These are phyloP conservation scores for Corythucha ciliata DNA, from an alignment of 2,888 invertebrate species.

Conservation along the genomic window DNA sequence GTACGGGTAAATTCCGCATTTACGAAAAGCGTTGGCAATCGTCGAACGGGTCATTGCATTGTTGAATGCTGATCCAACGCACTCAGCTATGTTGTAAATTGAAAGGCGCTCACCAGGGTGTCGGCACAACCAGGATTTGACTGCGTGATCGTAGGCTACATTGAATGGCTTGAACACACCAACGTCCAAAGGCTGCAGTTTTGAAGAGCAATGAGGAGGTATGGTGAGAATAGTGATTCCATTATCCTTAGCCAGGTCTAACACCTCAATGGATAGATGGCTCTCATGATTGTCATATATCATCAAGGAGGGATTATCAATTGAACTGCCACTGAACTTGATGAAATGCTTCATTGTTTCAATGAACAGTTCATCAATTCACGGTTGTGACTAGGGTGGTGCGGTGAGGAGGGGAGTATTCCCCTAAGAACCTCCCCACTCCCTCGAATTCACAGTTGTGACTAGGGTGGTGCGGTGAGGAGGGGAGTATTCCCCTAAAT, in stretches of 20 bases:
- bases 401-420: no score
- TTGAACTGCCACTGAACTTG: constrained; percentile 31
- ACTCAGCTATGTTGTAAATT: constrained; percentile 35
- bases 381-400: no score
- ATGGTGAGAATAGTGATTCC: constrained; percentile 41
- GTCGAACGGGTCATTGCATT: constrained; percentile 29
- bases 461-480: no score
- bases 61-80: constrained; percentile 25
- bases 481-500: no score
- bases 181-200: constrained; percentile 40
- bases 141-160: constrained; percentile 32
- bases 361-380: constrained; percentile 32
- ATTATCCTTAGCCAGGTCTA: constrained; percentile 39
- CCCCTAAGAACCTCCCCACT: no score
- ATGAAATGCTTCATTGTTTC: constrained; percentile 30
- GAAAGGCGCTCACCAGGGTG: constrained; percentile 35
- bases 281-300: constrained; percentile 39
- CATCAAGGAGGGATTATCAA: constrained; percentile 35
- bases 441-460: no score
- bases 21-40: constrained; percentile 32
- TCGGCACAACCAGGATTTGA: constrained; percentile 30
- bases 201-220: constrained; percentile 41
- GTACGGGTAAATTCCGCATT: constrained; percentile 33
- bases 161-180: constrained; percentile 37
- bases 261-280: constrained; percentile 35